These are phyloP conservation scores for Drosophila asahinai DNA, from an alignment of 1,140 invertebrate genomes.

Conservation along the genomic window DNA sequence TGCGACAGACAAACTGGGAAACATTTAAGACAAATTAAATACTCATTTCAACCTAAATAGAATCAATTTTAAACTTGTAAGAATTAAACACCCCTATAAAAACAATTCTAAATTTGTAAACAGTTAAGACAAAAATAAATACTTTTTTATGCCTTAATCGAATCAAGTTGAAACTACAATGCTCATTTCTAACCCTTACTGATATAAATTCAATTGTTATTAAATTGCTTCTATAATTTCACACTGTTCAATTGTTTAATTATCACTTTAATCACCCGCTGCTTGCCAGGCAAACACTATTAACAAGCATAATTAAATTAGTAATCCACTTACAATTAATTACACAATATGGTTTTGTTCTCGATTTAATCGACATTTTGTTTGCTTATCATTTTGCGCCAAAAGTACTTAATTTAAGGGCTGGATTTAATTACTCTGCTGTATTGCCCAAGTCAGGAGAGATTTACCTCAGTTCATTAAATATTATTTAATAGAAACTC, in stretches of 20 bases:
- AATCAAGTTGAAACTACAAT: background rate
- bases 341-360: constrained; percentile 4
- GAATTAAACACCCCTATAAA: too few species aligned
- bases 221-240: constrained; percentile 3
- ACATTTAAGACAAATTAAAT: background rate
- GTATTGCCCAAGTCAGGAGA: too few species aligned
- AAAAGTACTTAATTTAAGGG: constrained; percentile 5
- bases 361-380: constrained; percentile 12
- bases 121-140: too few species aligned
- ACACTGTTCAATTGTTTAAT: constrained; percentile 9
- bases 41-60: background rate
- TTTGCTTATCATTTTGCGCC: background rate
- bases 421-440: background rate
- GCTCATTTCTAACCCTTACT: background rate
- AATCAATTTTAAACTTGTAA: too few species aligned
- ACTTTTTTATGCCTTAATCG: too few species aligned
- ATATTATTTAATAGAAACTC: constrained; percentile 2
- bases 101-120: too few species aligned
- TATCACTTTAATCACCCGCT: constrained; percentile 11
- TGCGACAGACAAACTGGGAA: background rate
- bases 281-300: constrained; percentile 3
- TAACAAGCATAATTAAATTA: constrained; percentile 35
- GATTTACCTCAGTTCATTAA: background rate
- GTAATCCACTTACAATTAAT: constrained; percentile 25
- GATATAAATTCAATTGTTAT: background rate